Evolutionary conservation across 2,888 invertebrate species (phyloP).

Genomic region (Sarcophaga rosellei): DNA sequence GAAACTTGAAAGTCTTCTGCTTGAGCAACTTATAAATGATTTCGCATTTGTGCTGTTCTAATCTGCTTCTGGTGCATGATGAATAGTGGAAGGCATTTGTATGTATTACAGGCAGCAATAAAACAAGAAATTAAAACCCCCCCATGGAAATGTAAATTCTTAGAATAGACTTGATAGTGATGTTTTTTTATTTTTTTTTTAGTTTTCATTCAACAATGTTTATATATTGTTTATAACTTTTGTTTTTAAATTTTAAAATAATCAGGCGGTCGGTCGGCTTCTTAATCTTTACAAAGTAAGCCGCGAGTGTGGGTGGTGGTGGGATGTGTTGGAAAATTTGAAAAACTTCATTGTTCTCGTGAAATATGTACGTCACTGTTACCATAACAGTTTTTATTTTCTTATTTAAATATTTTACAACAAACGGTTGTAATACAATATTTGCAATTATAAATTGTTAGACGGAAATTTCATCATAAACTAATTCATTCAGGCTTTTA

Average conservation of each 20-base stretch:
- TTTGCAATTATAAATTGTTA: no score
- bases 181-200: no score
- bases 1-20: constrained; percentile 9
- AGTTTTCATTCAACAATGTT: not conserved
- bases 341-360: not conserved
- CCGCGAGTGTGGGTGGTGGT: not conserved
- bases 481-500: no score
- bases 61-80: not conserved
- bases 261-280: not conserved
- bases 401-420: no score
- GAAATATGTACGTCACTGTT: constrained; percentile 16
- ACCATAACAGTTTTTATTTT: no score
- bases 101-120: not conserved
- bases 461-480: no score
- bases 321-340: not conserved
- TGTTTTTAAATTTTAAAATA: not conserved
- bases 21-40: constrained; percentile 24
- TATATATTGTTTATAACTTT: constrained; percentile 29
- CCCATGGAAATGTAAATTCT: constrained; percentile 31
- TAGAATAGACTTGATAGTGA: not conserved
- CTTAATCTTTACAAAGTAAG: not conserved
- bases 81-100: not conserved
- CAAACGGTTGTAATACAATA: no score
- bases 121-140: not conserved
- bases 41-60: not conserved